Conservation (phyloP, 2,113 vertebrate genomes). For the Sclerurus mexicanus region DNA sequence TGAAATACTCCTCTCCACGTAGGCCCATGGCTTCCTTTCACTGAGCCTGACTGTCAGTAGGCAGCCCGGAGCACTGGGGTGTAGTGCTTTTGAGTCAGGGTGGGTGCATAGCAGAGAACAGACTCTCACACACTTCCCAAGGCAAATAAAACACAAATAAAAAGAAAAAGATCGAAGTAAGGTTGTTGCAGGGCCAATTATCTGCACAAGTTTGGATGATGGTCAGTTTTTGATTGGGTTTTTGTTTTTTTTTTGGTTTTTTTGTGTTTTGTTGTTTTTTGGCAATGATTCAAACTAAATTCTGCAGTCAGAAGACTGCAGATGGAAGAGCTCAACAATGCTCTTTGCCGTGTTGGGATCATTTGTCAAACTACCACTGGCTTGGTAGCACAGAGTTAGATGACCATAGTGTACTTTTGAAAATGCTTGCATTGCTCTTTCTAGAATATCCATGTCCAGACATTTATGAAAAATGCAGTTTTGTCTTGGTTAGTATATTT, state of each 20-base stretch:
- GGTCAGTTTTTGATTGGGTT: neutral
- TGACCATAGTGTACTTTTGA: neutral
- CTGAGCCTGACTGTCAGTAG: neutral
- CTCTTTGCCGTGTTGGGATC: neutral
- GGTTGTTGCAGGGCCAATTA: neutral
- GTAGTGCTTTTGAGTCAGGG: neutral
- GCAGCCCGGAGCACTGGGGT: accelerated
- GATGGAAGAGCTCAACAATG: neutral
- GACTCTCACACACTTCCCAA: neutral
- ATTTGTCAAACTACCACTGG: neutral
- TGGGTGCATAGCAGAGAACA: neutral
- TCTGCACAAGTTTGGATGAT: neutral
- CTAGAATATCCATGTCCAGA: neutral
- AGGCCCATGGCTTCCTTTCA: neutral
- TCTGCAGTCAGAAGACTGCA: neutral
- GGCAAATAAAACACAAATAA: neutral
- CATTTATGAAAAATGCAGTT: neutral
- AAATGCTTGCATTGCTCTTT: neutral
- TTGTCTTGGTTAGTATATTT: neutral
- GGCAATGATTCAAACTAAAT: neutral
- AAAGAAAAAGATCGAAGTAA: neutral
- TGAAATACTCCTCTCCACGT: accelerated
- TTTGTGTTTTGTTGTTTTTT: neutral
- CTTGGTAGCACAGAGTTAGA: neutral
- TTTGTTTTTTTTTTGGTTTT: neutral